Percentiles rank a stretch among this genome's conserved stretches.
Conservation (phyloP, 2,113 vertebrate genomes). For the Stegostoma tigrinum region DNA sequence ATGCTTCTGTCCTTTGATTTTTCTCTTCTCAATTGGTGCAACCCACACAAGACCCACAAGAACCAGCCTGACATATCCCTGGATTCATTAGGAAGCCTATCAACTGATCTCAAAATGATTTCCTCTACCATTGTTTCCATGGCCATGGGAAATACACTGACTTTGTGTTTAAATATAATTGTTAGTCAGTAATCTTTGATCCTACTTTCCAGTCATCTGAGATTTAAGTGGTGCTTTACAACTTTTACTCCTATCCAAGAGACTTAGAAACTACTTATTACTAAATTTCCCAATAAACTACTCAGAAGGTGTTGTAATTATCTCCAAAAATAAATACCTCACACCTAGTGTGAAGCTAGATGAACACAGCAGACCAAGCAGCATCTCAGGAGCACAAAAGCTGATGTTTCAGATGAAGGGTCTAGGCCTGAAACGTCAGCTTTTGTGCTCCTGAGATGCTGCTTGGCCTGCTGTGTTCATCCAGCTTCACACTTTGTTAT, state of each 20-base stretch:
- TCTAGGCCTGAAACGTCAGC: too few relatives aligned
- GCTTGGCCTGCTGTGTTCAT: too few relatives aligned
- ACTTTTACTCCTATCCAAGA: neutral
- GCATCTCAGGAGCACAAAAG: too few relatives aligned
- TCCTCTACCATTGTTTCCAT: neutral
- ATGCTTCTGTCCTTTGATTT: neutral
- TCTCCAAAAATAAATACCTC: neutral
- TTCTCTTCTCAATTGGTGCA: neutral
- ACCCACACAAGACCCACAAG: neutral
- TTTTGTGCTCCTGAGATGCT: too few relatives aligned
- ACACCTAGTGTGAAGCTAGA: too few relatives aligned
- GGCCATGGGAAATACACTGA: neutral
- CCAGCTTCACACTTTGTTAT: too few relatives aligned
- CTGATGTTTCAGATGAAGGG: too few relatives aligned
- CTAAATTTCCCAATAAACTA: too few relatives aligned
- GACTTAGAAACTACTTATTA: neutral
- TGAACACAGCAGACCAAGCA: too few relatives aligned
- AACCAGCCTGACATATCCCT: neutral
- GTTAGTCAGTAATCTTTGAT: neutral
- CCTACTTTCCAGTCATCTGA: neutral
- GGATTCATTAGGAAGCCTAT: neutral
- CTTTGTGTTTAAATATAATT: neutral
- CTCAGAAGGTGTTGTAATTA: neutral
- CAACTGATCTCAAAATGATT: neutral
- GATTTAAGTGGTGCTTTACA: neutral